A percentile compares a stretch with the other conserved stretches of the same genome.
Conservation (phyloP, 2,888 invertebrate species). For the Troides aeacus region DNA sequence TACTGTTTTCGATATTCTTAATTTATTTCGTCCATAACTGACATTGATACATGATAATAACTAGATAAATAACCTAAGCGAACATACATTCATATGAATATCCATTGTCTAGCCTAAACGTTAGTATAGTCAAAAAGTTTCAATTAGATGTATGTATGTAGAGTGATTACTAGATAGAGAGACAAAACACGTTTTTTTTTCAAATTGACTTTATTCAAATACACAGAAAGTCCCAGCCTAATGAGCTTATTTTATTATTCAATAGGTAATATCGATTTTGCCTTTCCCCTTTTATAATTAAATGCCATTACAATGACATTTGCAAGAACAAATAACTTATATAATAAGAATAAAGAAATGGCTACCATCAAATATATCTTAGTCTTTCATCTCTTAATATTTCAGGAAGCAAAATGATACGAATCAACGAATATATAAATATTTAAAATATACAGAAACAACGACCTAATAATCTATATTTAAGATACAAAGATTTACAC, state of each 20-base stretch:
- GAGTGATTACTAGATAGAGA: conserved; percentile 49
- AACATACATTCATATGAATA: conserved; percentile 59
- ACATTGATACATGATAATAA: conserved; percentile 66
- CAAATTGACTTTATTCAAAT: conserved; percentile 53
- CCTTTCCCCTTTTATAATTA: conserved; percentile 47
- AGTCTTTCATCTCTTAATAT: conserved; percentile 64
- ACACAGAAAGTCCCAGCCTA: conserved; percentile 58
- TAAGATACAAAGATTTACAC: conserved; percentile 45
- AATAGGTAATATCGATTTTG: conserved; percentile 35
- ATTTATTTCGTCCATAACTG: conserved; percentile 63
- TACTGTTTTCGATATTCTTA: conserved; percentile 62
- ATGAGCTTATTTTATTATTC: conserved; percentile 35
- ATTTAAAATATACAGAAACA: conserved; percentile 32
- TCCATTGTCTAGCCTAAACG: conserved; percentile 45
- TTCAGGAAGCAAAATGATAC: conserved; percentile 3
- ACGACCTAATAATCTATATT: conserved; percentile 43
- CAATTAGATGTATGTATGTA: conserved; percentile 67
- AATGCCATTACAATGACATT: conserved; percentile 16
- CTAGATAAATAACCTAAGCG: conserved; percentile 56
- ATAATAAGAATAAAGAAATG: conserved; percentile 34
- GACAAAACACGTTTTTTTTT: conserved; percentile 37
- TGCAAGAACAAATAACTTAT: conserved; percentile 9
- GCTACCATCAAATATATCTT: conserved; percentile 51
- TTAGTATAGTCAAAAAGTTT: conserved; percentile 40
- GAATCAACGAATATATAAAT: conserved; percentile 1